Evolutionary conservation across 2,888 invertebrate genomes (phyloP), one percentile per base, ranked within the genome.

Genomic region (Tenthredo amoena): DNA sequence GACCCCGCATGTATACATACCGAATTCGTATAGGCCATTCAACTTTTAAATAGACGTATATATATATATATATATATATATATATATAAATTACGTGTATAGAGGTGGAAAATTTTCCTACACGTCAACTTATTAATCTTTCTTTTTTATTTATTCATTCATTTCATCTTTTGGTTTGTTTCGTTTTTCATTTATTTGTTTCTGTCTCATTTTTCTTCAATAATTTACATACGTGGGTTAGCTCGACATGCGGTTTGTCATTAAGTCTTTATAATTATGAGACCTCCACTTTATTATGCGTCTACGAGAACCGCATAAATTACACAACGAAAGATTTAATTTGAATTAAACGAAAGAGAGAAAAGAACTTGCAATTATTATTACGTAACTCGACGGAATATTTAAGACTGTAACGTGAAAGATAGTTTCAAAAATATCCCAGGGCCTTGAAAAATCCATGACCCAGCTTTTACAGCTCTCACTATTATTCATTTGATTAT

Each of bases 401-500:
- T 31, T 15, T 34, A 18, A 34, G 34, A 71, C 12, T 12, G 37
- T 50, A 71, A 72, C 2, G 37, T 37, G n/a, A 72, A 37, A 72
- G 31, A 71, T 15, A 71, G 1, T 4, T 3, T 15, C 0, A 37
- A 37, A 31, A 71, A 34, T 37, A 72, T 72, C 18, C 37, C n/a
- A 74, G 21, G 21, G 4, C 43, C 43, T 74, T 43, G 43, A 74
- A 74, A 74, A 74, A 74, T 74, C 21, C 72, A 40, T 72, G 37
- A 72, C 37, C 37, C 72, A n/a, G n/a, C 9, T n/a, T 15, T 43
- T n/a, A 15, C 21, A 12, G 43, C 43, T 21, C 12, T 21, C 21
- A 37, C 71, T n/a, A 9, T n/a, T 37, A 37, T 71, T 34, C n/a
- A 72, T 26, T 26, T 9, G 12, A 1, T 10, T 34, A 68, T 50